A percentile compares a stretch with the other conserved stretches of the same genome.
These are phyloP conservation scores for Gila robusta DNA, from an alignment of 2,797 vertebrate genomes.

Conservation along the genomic window DNA sequence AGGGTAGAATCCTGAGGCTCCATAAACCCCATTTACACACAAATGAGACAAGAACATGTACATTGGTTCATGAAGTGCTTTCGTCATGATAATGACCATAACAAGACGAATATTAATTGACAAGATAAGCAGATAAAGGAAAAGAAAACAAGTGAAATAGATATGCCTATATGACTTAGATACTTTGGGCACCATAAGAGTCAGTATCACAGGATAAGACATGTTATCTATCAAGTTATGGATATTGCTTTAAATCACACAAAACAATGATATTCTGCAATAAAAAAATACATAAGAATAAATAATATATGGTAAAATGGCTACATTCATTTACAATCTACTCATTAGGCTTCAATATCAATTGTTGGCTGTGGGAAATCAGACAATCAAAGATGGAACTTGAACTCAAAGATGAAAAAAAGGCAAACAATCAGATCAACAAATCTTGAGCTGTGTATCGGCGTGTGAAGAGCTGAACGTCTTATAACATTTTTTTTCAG, in stretches of 20 bases:
- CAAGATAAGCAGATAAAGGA: slow-evolving; percentile 28
- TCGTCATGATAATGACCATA: slow-evolving; percentile 31
- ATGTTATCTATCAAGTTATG: slow-evolving; percentile 17
- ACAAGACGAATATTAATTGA: slow-evolving; percentile 14
- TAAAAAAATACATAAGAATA: no score
- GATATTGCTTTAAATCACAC: neutral
- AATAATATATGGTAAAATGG: neutral
- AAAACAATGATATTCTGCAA: no score
- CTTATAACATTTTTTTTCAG: neutral
- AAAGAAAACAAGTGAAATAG: slow-evolving; percentile 39
- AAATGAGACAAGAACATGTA: slow-evolving; percentile 51
- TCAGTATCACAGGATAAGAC: slow-evolving; percentile 16
- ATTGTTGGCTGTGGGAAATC: neutral
- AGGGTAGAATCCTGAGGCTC: slow-evolving; percentile 57
- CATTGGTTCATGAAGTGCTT: slow-evolving; percentile 57
- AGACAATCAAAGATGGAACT: neutral
- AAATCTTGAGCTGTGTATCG: neutral
- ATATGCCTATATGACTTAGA: neutral
- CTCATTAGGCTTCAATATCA: neutral
- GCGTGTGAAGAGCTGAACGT: neutral
- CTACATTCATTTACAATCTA: neutral
- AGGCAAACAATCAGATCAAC: neutral
- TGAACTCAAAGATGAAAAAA: no score
- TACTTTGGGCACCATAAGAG: slow-evolving; percentile 19
- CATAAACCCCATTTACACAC: slow-evolving; percentile 52